Percentiles rank a stretch among this genome's conserved stretches.
These are phyloP conservation scores for Listronotus bonariensis DNA, from an alignment of 1,140 invertebrate genomes.

Conservation along the genomic window DNA sequence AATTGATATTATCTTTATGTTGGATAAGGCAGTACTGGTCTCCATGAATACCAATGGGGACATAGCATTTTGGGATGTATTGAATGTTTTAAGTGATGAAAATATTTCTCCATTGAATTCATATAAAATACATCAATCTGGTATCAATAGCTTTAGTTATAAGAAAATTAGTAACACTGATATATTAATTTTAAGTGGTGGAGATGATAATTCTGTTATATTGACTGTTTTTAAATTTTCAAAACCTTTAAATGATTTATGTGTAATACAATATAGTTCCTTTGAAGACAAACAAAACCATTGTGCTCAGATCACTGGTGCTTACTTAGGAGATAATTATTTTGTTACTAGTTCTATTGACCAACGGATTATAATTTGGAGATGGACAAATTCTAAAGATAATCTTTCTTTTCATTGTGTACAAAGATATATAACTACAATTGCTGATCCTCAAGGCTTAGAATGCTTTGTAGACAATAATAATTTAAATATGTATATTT, in stretches of 20 bases:
- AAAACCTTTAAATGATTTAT: not conserved
- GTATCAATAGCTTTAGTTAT: constrained; percentile 68
- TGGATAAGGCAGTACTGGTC: constrained; percentile 57
- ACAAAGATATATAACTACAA: constrained; percentile 56
- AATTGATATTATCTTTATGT: constrained; percentile 53
- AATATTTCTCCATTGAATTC: constrained; percentile 52
- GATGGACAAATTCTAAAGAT: constrained; percentile 49
- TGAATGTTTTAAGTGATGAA: constrained; percentile 35
- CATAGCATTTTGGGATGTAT: constrained; percentile 67
- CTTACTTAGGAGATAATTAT: constrained; percentile 58
- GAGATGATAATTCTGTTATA: constrained; percentile 72
- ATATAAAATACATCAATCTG: constrained; percentile 67
- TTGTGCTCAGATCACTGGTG: constrained; percentile 69
- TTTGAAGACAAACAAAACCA: constrained; percentile 54
- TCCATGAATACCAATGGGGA: constrained; percentile 70
- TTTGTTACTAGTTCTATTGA: constrained; percentile 65
- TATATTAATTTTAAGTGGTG: constrained; percentile 66
- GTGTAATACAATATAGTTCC: constrained; percentile 16
- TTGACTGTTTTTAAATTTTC: constrained; percentile 48
- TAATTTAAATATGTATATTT: constrained; percentile 39
- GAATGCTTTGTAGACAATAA: constrained; percentile 41
- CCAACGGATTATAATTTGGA: constrained; percentile 62
- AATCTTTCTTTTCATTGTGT: constrained; percentile 52
- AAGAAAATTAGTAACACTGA: constrained; percentile 52
- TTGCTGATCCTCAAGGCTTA: constrained; percentile 68